Base-by-base conservation (phyloP, 2,888 invertebrate genomes). In the Thereva nobilitata region DNA sequence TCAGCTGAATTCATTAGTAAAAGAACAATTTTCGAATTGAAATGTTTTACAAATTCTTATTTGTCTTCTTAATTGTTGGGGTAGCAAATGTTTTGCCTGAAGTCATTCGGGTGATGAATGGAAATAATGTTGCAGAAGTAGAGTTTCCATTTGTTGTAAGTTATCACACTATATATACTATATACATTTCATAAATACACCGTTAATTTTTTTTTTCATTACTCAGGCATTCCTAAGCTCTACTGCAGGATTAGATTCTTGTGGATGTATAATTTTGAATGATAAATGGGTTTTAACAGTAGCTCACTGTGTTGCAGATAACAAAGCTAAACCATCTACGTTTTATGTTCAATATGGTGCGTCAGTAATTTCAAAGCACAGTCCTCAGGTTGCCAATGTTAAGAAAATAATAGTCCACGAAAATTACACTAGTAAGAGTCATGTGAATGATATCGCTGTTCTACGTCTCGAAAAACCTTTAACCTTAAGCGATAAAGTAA, bases 401-500 rank as follows among this genome's bases (percentile, higher is more conserved):
- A 71, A 73, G 41, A 71, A 72, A 3, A 72, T 79, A 12, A 74
- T 81, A n/a, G 70, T 72, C 35, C 83, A 82, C 49, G 75, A 78
- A 6, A n/a, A 54, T 0, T 83, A 79, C 71, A 72, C 71, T 0
- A 3, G 0, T 4, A 67, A 69, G 0, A 69, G 70, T 6, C 76
- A 76, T 55, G 79, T 80, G 66, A 81, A 81, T 66, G 83, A 83
- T 44, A 79, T 82, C 10, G 77, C 81, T 4, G 66, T 84, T 40
- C 61, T 84, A 23, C 73, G 80, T 75, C 72, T 79, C 64, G 66
- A 57, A 2, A 69, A 64, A 0, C 71, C 76, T 0, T 71, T 80
- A 5, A 52, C 70, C 9, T 76, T 74, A 69, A 73, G 38, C 70
- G 70, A 65, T 72, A 71, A 3, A 65, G 77, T 66, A 72, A 73